Base-by-base conservation (phyloP, 2,888 invertebrate genomes). In the Pegoplata infirma region DNA sequence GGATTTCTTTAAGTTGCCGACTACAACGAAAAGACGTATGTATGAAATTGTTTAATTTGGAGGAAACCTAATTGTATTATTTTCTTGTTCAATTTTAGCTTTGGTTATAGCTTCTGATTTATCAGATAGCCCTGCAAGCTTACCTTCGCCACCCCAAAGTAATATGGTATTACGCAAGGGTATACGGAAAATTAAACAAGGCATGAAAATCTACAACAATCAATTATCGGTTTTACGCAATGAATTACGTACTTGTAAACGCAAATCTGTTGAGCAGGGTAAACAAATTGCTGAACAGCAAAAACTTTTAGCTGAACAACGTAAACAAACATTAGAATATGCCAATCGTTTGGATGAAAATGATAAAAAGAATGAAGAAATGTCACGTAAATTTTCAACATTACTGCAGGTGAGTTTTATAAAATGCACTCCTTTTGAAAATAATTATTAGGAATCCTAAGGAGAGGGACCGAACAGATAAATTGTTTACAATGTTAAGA, bases 301-400 rank as follows among this genome's bases (percentile, higher is more conserved):
- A 86, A 94, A 93, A 85, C 91, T 93, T 82, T 90, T 94, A 47
- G 92, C 93, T 0, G 94, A 94, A 82, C 94, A 94, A 84, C 94
- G 94, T 84, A 94, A 94, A 83, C 94, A 94, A 86, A 93, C 93
- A 0, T 86, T 94, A 81, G 95, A 95, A 84, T 96, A 95, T 87
- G 95, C 95, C 0, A 94, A 93, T 85, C 93, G 96, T n/a, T 91
- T 96, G 79, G 96, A 97, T 84, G 96, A 96, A 85, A 95, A 96
- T 83, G 96, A 96, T 85, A 96, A 96, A 89, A 97, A 97, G 87
- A 96, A 96, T 87, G 97, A 97, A 86, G 96, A 96, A 88, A 96
- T 95, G 77, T 94, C 96, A 61, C 92, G 96, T 72, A 97, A 97
- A 90, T 96, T 96, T 90, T 96, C 96, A 87, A 96, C 96, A 76